Conservation (phyloP, 2,888 invertebrate species). For the Coronaproctus castanopsis region DNA sequence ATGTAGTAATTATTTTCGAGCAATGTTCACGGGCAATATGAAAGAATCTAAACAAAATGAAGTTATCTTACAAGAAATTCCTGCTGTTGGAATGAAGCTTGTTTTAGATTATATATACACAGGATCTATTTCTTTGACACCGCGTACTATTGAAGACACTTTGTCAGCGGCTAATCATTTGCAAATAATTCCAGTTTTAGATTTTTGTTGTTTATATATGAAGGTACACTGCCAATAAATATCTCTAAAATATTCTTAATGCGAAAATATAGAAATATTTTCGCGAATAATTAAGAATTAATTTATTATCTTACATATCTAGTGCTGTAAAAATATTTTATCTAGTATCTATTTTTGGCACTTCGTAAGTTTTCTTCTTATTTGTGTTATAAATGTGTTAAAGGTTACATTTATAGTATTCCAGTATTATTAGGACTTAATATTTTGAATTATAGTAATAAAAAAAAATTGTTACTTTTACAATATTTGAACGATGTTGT, state of each 20-base stretch:
- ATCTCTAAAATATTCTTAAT: too few relatives aligned
- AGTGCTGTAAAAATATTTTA: too few relatives aligned
- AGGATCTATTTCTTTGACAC: conserved; percentile 37
- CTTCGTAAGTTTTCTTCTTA: background rate
- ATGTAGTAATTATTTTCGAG: conserved; percentile 51
- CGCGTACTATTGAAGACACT: conserved; percentile 44
- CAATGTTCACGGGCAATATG: conserved; percentile 54
- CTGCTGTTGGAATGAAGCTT: conserved; percentile 39
- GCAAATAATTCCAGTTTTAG: conserved; percentile 41
- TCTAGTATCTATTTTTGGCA: too few relatives aligned
- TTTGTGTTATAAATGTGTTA: background rate
- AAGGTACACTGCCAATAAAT: too few relatives aligned
- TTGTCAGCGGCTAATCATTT: conserved; percentile 47
- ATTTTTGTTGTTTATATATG: conserved; percentile 42
- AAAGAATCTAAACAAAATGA: conserved; percentile 41
- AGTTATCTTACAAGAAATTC: conserved; percentile 42
- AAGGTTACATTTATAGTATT: background rate
- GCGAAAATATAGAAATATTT: too few relatives aligned
- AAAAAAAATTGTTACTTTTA: too few relatives aligned
- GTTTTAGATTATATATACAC: conserved; percentile 50
- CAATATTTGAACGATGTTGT: too few relatives aligned
- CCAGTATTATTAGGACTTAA: background rate
- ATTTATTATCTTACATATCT: too few relatives aligned
- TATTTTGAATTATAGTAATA: too few relatives aligned
- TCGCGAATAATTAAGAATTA: too few relatives aligned